These are phyloP conservation scores for Onthophagus taurus DNA, from an alignment of 1,140 invertebrate species.

Conservation along the genomic window DNA sequence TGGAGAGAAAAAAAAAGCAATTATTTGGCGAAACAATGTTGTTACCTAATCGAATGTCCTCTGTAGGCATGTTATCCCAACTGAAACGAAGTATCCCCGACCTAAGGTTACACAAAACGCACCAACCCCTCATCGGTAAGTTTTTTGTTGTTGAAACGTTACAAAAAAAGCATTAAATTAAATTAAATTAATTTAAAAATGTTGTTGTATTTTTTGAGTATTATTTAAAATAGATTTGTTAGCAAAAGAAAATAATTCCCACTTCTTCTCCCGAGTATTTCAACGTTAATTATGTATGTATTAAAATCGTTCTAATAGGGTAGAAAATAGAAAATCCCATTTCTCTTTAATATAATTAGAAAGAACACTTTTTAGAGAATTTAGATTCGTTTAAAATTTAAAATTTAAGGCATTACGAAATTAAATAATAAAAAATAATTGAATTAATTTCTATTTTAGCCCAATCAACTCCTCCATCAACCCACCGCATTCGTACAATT, in stretches of 20 bases:
- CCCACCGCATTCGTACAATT: conserved; percentile 44
- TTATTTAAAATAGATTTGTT: not conserved
- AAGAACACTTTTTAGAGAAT: too few relatives aligned
- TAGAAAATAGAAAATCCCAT: too few relatives aligned
- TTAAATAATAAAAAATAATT: conserved; percentile 3
- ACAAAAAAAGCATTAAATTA: too few relatives aligned
- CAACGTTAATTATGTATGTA: too few relatives aligned
- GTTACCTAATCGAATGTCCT: conserved; percentile 33
- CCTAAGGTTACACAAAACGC: conserved; percentile 65
- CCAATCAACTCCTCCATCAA: conserved; percentile 47
- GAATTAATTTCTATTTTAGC: conserved; percentile 23
- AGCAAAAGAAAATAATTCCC: not conserved
- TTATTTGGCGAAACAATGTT: too few relatives aligned
- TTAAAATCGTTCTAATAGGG: too few relatives aligned
- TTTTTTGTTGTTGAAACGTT: conserved; percentile 12
- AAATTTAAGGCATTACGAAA: too few relatives aligned
- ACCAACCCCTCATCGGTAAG: conserved; percentile 52
- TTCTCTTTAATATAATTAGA: too few relatives aligned
- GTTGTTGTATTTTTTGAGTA: not conserved
- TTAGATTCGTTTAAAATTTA: too few relatives aligned
- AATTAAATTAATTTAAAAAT: too few relatives aligned
- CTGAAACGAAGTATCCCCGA: conserved; percentile 80
- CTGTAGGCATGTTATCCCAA: conserved; percentile 79
- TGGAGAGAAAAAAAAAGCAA: too few relatives aligned
- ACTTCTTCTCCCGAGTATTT: not conserved